Base-by-base conservation (phyloP, 2,888 invertebrate genomes). In the Alentia gelatinosa region DNA sequence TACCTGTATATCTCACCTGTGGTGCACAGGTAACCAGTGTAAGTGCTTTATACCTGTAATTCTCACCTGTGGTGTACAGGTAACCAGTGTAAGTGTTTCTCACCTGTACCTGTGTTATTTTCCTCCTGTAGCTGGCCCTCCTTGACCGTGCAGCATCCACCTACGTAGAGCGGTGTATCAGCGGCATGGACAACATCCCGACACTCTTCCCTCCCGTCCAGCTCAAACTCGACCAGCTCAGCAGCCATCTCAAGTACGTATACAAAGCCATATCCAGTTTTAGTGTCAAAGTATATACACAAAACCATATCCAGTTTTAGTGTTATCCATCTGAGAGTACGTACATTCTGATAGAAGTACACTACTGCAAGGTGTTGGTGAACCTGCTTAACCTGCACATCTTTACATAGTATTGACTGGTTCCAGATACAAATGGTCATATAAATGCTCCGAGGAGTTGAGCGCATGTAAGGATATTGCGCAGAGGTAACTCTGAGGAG, bases 171-270 rank as follows among this genome's bases (percentile, higher is more conserved):
- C 91, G 90, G 63, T 92, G 93, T 33, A 91, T 93, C 89, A 90
- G 91, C 7, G 92, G 93, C 26, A 33, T 94, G n/a, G 92, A 93
- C 26, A 92, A 92, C 9, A 68, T 94, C 26, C 94, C 94, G 0
- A 92, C 90, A 12, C 92, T 95, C 39, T 95, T 94, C 86, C 95
- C 95, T 19, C 94, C 94, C 0, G 92, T 93, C 33, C 88, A 93
- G 0, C 93, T 94, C 26, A 93, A 92, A 42, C 91, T 94, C 4
- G 93, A 93, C 33, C 84, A 92, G 0, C 91, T 95, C 23, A 93
- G 93, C 79, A 84, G 92, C 7, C 94, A 94, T 88, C 90, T 95
- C 33, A 93, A 94, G 95, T 95, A 93, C 86, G 92, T 33, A 19
- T 68, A 50, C 35, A 7, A 63, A 83, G 3, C n/a, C 47, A 42